Evolutionary conservation across 2,888 invertebrate genomes (phyloP).

Genomic region (Caenorhabditis virilis): DNA sequence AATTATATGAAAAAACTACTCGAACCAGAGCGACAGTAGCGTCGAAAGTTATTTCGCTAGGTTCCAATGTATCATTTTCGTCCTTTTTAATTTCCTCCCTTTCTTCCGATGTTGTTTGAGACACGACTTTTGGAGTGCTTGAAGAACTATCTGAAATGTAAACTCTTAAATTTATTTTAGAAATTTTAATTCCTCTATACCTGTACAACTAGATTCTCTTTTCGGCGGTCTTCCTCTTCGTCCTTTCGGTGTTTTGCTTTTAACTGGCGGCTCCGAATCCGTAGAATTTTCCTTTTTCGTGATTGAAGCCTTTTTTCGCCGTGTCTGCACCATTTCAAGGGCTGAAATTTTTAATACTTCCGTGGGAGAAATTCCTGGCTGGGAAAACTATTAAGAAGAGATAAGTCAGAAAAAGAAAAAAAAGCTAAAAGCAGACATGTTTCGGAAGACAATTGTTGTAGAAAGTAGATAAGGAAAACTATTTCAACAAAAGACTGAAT

Average conservation of each 20-base stretch:
- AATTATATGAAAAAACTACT: background rate
- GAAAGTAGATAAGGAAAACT: background rate
- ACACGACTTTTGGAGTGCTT: background rate
- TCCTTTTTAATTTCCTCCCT: background rate
- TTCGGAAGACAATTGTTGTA: too few species aligned
- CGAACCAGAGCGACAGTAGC: background rate
- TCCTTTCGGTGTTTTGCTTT: background rate
- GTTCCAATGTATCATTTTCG: background rate
- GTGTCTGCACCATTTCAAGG: conserved; percentile 21
- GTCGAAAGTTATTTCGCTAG: background rate
- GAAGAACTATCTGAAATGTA: background rate
- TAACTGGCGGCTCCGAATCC: conserved; percentile 1
- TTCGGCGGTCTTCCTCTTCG: background rate
- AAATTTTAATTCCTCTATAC: too few species aligned
- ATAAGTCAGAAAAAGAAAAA: too few species aligned
- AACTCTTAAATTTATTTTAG: too few species aligned
- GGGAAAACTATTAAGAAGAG: too few species aligned
- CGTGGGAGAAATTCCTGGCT: too few species aligned
- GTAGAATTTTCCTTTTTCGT: conserved; percentile 18
- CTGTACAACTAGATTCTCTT: background rate
- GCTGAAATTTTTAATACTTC: too few species aligned
- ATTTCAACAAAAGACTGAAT: background rate
- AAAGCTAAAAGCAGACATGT: too few species aligned
- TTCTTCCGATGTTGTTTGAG: background rate
- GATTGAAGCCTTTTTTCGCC: conserved; percentile 26